phyloP scores from a whole-genome alignment of 2,888 invertebrate genomes.

The Abrostola triplasia region DNA sequence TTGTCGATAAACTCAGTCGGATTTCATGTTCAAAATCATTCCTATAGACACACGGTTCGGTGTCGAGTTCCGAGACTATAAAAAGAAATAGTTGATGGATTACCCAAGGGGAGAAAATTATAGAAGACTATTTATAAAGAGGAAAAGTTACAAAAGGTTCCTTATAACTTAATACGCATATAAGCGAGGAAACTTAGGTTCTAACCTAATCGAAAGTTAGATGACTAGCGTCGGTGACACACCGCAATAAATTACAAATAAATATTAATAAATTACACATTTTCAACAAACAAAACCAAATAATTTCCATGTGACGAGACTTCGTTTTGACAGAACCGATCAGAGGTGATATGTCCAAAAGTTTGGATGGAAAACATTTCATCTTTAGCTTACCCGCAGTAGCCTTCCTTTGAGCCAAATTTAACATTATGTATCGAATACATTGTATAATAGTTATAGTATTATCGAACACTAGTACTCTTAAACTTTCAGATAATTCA shows the following conservation, averaged over 20 bases:
- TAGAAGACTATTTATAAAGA: slow-evolving; percentile 69
- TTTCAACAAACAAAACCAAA: slow-evolving; percentile 49
- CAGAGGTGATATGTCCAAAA: slow-evolving; percentile 49
- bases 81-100: slow-evolving; percentile 67
- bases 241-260: slow-evolving; percentile 73
- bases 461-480: slow-evolving; percentile 44
- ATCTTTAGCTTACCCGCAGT: slow-evolving; percentile 49
- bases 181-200: slow-evolving; percentile 70
- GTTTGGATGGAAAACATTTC: slow-evolving; percentile 51
- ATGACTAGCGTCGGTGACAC: slow-evolving; percentile 83
- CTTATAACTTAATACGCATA: slow-evolving; percentile 64
- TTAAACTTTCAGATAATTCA: slow-evolving; percentile 36
- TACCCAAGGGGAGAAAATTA: slow-evolving; percentile 71
- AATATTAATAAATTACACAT: slow-evolving; percentile 71
- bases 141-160: slow-evolving; percentile 60
- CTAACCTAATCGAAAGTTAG: slow-evolving; percentile 78
- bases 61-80: slow-evolving; percentile 80
- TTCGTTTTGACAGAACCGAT: slow-evolving; percentile 52
- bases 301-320: slow-evolving; percentile 34
- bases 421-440: slow-evolving; percentile 50
- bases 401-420: slow-evolving; percentile 47
- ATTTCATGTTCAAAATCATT: slow-evolving; percentile 60
- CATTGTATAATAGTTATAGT: slow-evolving; percentile 43
- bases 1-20: slow-evolving; percentile 36
- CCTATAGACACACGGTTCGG: slow-evolving; percentile 64